A percentile compares a stretch with the other conserved stretches of the same genome.
Conservation (phyloP, 2,113 vertebrate genomes). For the Poicephalus meyeri region DNA sequence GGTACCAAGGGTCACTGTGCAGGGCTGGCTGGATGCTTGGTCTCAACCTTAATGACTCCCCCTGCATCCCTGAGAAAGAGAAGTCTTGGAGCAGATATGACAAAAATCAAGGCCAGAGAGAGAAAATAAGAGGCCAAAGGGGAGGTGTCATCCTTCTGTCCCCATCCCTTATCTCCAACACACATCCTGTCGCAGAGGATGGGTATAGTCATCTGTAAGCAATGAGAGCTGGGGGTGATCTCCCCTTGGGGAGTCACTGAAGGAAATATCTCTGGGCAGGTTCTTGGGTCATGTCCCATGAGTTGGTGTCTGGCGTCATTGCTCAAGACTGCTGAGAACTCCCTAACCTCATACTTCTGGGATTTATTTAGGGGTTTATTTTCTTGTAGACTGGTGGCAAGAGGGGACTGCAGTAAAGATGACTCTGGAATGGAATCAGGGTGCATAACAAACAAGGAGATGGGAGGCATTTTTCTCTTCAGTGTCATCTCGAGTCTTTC, state of each 20-base stretch:
- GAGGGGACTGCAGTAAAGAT: background rate
- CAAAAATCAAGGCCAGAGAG: background rate
- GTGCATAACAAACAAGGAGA: background rate
- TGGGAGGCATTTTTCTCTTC: conserved; percentile 28
- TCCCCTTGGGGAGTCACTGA: background rate
- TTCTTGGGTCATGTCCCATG: background rate
- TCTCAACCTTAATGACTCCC: background rate
- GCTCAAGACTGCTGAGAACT: background rate
- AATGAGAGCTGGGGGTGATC: background rate
- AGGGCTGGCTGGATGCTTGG: background rate
- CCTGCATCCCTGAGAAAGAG: background rate
- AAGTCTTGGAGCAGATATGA: background rate
- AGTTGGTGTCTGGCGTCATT: background rate
- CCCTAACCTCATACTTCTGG: background rate
- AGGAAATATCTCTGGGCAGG: background rate
- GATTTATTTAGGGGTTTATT: background rate
- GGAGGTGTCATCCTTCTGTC: background rate
- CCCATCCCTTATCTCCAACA: background rate
- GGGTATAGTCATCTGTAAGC: background rate
- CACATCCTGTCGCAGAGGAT: background rate
- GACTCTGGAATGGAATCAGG: background rate
- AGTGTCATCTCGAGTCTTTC: conserved; percentile 30
- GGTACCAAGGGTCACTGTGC: fast-evolving
- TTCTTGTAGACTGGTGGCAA: background rate
- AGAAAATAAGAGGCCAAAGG: background rate